These are phyloP conservation scores for Acanthococcus lagerstroemiae DNA, from an alignment of 2,888 invertebrate genomes.

Conservation along the genomic window DNA sequence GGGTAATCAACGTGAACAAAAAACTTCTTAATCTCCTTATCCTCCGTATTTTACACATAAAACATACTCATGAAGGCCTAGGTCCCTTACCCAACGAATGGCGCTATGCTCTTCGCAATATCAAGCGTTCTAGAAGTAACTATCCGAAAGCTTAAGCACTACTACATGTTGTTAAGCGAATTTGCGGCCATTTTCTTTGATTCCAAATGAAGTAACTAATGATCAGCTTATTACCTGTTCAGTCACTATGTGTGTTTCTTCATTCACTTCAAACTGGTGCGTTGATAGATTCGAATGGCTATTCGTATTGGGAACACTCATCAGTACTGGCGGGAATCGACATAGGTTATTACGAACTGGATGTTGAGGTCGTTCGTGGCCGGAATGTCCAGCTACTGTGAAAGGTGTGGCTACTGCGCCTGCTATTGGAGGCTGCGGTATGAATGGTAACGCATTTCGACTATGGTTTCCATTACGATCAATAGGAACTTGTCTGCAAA, in stretches of 20 bases:
- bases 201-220: too few relatives aligned
- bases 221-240: slow-evolving; percentile 37
- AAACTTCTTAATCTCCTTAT: too few relatives aligned
- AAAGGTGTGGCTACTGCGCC: slow-evolving; percentile 28
- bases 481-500: slow-evolving; percentile 31
- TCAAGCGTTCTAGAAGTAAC: too few relatives aligned
- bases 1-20: too few relatives aligned
- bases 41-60: too few relatives aligned
- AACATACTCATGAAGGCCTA: too few relatives aligned
- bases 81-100: too few relatives aligned
- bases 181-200: too few relatives aligned
- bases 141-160: too few relatives aligned
- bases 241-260: slow-evolving; percentile 33
- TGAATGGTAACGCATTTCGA: slow-evolving; percentile 11
- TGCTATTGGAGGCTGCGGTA: slow-evolving; percentile 21
- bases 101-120: too few relatives aligned
- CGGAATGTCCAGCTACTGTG: slow-evolving; percentile 28
- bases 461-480: slow-evolving; percentile 15
- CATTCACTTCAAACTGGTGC: slow-evolving; percentile 34
- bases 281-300: slow-evolving; percentile 27
- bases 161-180: too few relatives aligned
- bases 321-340: slow-evolving; percentile 30
- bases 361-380: slow-evolving; percentile 29
- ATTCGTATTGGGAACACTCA: slow-evolving; percentile 10
- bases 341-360: slow-evolving; percentile 32